Percentiles rank a stretch among this genome's conserved stretches.
phyloP scores from a whole-genome alignment of 2,888 invertebrate genomes.

The Pachycephus smyrnensis region DNA sequence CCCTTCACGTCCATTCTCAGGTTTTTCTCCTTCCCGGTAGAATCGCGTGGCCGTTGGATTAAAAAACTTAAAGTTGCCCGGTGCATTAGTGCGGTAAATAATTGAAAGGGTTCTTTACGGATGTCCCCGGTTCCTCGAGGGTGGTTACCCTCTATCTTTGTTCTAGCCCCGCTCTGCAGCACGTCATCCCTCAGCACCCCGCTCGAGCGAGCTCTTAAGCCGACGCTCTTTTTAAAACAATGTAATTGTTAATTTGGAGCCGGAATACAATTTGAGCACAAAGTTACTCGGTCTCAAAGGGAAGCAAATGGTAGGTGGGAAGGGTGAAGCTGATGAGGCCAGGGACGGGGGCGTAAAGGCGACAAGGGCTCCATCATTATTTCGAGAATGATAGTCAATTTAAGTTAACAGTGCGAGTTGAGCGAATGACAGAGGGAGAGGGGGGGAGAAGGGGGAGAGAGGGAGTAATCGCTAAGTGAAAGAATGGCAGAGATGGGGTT shows the following conservation, averaged over 20 bases:
- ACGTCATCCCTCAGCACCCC: not conserved
- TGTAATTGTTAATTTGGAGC: constrained; percentile 51
- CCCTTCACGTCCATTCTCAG: not conserved
- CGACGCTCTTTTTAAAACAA: constrained; percentile 50
- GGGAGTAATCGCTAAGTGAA: not conserved
- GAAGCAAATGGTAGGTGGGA: constrained; percentile 13
- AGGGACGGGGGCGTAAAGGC: constrained; percentile 35
- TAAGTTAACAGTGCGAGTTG: constrained; percentile 43
- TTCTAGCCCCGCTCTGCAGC: not conserved
- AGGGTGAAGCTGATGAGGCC: constrained; percentile 33
- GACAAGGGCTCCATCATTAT: constrained; percentile 45
- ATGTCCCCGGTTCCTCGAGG: constrained; percentile 13
- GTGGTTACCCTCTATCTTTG: constrained; percentile 12
- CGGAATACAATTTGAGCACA: constrained; percentile 45
- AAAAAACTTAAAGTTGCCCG: constrained; percentile 40
- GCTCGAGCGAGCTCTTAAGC: constrained; percentile 35
- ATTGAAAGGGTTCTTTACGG: constrained; percentile 43
- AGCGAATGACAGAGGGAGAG: constrained; percentile 15
- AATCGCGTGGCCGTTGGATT: constrained; percentile 26
- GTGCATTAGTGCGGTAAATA: constrained; percentile 42
- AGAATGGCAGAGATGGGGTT: constrained; percentile 1
- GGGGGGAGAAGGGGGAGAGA: not conserved
- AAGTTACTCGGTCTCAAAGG: constrained; percentile 40
- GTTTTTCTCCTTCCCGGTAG: not conserved
- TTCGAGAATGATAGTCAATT: constrained; percentile 54